Base-by-base conservation (phyloP, 53 echinoderm and acorn worm species). In the Patiria pectinifera region DNA sequence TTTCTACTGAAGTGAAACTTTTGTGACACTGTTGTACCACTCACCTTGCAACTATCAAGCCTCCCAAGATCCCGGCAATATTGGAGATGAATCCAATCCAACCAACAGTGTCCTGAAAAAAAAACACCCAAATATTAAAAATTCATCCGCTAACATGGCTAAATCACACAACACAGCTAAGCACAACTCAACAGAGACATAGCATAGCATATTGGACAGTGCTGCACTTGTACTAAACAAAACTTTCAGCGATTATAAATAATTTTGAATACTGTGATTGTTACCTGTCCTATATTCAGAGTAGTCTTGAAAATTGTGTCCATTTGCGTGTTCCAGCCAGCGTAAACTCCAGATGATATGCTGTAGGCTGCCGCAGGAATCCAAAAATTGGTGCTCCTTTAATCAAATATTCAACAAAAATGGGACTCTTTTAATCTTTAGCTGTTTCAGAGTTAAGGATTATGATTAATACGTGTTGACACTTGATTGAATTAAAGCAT, bases 331-430 rank as follows among this genome's bases (percentile, higher is more conserved):
- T 48, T 92, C 96, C 96, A 98, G 48, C 91, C 93, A 70, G 69
- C 91, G 47, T 87, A 96, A 2, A 85, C 83, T 19, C 98, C 98
- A 78, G 83, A 93, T 46, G 82, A 86, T 14, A 96, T 77, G 63
- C 92, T 92, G 82, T 98, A 98, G 13, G 96, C 93, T 43, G 94
- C 83, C 11, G 96, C 96, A 16, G 93, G 92, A 13, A 91, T 60
- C 95, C 92, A 95, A 48, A 96, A 94, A 26, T 94, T 83, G 22
- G 10, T 24, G 48, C 83, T 95, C 71, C 95, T 96, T 35, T 45
- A 16, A 4, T 53, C 7, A 21, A 83, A 59, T 77, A 13, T 82
- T 47, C 6, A 10, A 82, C 6, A 46, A 6, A 46, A 89, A 24
- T 12, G 76, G 16, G 47, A 66, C 3, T 66, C 15, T 66, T 16